Evolutionary conservation across 2,888 invertebrate genomes (phyloP), one percentile per base, ranked within the genome.

Genomic region (Argyra leucocephala): DNA sequence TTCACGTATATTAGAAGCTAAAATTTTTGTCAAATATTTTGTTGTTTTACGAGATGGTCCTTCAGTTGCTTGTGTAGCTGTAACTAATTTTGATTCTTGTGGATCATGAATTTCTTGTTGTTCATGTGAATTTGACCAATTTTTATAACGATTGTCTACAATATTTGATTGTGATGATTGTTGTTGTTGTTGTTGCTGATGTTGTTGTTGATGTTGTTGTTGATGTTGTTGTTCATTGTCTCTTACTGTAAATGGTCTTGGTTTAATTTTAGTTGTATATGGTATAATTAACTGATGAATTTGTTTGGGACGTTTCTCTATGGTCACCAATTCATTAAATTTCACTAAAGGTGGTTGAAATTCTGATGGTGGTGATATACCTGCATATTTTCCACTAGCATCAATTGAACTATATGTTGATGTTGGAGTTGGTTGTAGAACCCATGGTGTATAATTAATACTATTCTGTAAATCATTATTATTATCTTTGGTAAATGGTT

Each of bases 201-300:
- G 2, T 15, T 48, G 18, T 48, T 15, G 18, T 48, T 48, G 81
- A 76, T 67, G 83, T 82, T 65, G 80, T 79, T 65, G 85, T 21
- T 23, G 59, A 12, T 58, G 22, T 58, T 58, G 58, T 77, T 75
- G 22, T 37, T 37, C 7, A 65, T 80, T 74, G 24, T 70, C 70
- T 6, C 75, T 74, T 37, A 75, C 72, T 68, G 81, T 80, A 68
- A 84, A 84, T 12, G 84, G 82, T 63, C 83, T 80, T 9, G 85
- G 82, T 21, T 82, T 81, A 65, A 83, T 81, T 67, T 83, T 84
- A 60, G 85, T 86, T 2, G 88, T 88, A 71, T 91, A 91, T 0
- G 92, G 92, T 67, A 92, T 88, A 65, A 92, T 89, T 64, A 91
- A 89, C 80, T 91, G 91, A 9, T 91, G 91, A 12, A 88, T 84